These are phyloP conservation scores for Amyelois transitella DNA, from an alignment of 1,140 invertebrate species.

Conservation along the genomic window DNA sequence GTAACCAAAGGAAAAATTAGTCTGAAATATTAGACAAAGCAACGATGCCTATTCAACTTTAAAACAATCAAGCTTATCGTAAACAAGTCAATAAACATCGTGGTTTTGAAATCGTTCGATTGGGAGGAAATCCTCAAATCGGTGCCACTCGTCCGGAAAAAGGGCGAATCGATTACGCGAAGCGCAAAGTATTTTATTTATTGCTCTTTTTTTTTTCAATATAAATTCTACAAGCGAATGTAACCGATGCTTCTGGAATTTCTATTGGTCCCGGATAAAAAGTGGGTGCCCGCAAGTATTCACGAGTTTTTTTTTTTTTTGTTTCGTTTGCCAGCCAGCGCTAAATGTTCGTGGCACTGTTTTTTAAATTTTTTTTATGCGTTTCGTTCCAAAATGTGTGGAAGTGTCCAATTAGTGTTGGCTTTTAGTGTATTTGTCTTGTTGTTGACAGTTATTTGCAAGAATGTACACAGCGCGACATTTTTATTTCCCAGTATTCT, in stretches of 20 bases:
- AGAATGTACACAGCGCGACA: neutral
- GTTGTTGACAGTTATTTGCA: neutral
- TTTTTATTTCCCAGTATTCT: neutral
- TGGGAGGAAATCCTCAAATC: conserved; percentile 9
- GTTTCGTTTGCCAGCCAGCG: neutral
- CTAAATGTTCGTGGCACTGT: neutral
- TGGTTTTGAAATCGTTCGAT: neutral
- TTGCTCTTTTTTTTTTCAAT: conserved; percentile 26
- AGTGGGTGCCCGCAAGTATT: conserved; percentile 17
- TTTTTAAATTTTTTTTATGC: neutral
- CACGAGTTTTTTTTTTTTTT: conserved; percentile 11
- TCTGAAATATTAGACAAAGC: too few species aligned
- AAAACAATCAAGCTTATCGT: neutral
- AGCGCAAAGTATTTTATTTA: conserved; percentile 26
- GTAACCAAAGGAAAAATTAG: too few species aligned
- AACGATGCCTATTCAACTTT: too few species aligned
- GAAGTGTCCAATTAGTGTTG: neutral
- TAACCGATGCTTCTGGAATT: conserved; percentile 23
- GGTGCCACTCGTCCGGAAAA: conserved; percentile 17
- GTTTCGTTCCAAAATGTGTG: neutral
- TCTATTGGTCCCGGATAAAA: conserved; percentile 24
- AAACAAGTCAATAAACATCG: neutral
- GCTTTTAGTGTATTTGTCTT: neutral
- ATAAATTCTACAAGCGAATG: conserved; percentile 26
- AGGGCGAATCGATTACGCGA: conserved; percentile 28